A percentile compares a stretch with the other conserved stretches of the same genome.
phyloP scores from a whole-genome alignment of 2,113 vertebrate genomes.

The Prolemur simus region DNA sequence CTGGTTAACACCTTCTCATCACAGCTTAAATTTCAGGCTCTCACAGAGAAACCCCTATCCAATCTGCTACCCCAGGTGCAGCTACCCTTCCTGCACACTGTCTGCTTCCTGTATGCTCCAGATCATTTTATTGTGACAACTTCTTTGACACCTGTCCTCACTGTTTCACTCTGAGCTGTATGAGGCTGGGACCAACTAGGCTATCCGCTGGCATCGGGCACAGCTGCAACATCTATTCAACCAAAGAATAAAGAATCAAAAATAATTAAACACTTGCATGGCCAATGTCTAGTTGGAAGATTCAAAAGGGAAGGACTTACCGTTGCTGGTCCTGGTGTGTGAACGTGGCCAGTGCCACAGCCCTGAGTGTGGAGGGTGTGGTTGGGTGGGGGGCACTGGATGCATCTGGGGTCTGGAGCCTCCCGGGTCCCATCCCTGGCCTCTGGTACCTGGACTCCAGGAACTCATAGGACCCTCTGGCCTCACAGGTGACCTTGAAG shows the following conservation, averaged over 20 bases:
- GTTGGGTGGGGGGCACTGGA: background rate
- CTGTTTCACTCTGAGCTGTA: background rate
- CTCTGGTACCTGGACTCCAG: background rate
- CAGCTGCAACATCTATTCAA: background rate
- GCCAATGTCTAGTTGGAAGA: background rate
- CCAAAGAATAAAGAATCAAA: background rate
- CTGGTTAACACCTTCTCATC: background rate
- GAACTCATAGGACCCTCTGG: background rate
- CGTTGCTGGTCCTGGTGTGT: background rate
- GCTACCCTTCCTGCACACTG: too few relatives aligned
- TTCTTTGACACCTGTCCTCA: background rate
- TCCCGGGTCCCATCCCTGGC: slow-evolving; percentile 31
- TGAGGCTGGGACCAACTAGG: background rate
- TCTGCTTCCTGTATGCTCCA: fast-evolving
- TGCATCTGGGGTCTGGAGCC: background rate
- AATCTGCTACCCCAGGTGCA: background rate
- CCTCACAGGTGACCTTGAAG: background rate
- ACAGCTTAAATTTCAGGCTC: background rate
- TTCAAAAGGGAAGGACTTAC: slow-evolving; percentile 18
- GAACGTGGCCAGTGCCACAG: background rate
- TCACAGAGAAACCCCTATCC: background rate
- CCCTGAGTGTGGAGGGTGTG: background rate
- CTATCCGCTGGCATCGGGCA: background rate
- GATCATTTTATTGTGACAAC: background rate
- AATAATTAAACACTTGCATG: background rate